phyloP scores from a whole-genome alignment of 2,797 vertebrate species.

The Mycteria americana region DNA sequence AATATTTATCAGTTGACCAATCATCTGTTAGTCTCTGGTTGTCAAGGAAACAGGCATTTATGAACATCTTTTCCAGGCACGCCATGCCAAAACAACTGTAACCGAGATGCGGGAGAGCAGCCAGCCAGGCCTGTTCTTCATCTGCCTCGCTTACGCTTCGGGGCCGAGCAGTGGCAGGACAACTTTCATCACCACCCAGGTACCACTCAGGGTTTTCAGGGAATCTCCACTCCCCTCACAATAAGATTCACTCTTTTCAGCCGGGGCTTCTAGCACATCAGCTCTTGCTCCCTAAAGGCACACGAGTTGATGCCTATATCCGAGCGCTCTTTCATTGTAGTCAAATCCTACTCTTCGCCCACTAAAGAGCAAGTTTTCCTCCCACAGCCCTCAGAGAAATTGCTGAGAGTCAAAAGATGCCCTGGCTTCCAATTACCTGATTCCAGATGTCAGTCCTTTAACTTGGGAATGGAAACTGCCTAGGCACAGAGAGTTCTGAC shows the following conservation, averaged over 20 bases:
- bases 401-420: neutral
- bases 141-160: accelerated
- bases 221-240: neutral
- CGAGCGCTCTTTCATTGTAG: accelerated
- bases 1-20: slow-evolving; percentile 34
- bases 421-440: neutral
- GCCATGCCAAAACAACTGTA: neutral
- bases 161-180: accelerated
- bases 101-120: neutral
- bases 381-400: neutral
- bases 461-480: neutral
- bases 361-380: neutral
- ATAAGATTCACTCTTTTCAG: accelerated
- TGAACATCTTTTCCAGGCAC: neutral
- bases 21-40: neutral
- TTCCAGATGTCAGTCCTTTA: neutral
- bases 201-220: accelerated
- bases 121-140: neutral
- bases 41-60: slow-evolving; percentile 29
- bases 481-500: neutral
- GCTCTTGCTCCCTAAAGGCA: neutral
- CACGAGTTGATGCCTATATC: accelerated
- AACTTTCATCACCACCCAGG: accelerated
- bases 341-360: neutral
- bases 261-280: accelerated